phyloP scores from a whole-genome alignment of 2,113 vertebrate species.

The Circaetus cinerascens region DNA sequence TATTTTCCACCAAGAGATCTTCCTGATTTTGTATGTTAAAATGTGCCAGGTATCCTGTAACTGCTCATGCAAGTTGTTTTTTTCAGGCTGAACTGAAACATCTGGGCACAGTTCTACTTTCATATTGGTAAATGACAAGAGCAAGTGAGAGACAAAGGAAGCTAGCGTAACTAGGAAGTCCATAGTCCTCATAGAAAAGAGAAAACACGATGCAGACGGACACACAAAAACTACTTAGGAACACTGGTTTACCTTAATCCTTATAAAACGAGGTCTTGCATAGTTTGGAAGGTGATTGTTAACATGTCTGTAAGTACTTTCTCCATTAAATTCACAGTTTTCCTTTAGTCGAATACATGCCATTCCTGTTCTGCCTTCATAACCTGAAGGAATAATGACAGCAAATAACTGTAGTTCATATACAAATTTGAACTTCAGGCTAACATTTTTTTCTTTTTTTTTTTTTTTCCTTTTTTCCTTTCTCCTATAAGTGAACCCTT shows the following conservation, averaged over 20 bases:
- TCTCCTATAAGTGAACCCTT: not conserved
- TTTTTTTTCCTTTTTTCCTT: not conserved
- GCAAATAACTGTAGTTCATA: not conserved
- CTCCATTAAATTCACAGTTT: constrained; percentile 75
- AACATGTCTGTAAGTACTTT: constrained; percentile 72
- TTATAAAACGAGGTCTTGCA: constrained; percentile 82
- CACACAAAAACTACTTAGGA: not conserved
- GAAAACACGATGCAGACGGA: not conserved
- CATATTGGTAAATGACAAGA: not conserved
- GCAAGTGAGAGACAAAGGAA: not conserved
- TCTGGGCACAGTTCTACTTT: not conserved
- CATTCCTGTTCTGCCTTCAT: constrained; percentile 89
- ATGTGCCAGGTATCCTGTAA: not conserved
- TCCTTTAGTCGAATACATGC: constrained; percentile 79
- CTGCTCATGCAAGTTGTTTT: not conserved
- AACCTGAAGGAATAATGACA: constrained; percentile 68
- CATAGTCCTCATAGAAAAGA: not conserved
- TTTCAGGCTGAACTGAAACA: not conserved
- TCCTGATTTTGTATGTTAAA: not conserved
- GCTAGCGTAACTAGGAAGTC: not conserved
- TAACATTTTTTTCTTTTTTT: not conserved
- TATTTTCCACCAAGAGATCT: not conserved
- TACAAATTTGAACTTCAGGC: not conserved
- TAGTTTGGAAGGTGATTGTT: constrained; percentile 79
- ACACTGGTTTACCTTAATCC: constrained; percentile 78